Conservation (phyloP, 2,113 vertebrate genomes). For the Dipodomys spectabilis region DNA sequence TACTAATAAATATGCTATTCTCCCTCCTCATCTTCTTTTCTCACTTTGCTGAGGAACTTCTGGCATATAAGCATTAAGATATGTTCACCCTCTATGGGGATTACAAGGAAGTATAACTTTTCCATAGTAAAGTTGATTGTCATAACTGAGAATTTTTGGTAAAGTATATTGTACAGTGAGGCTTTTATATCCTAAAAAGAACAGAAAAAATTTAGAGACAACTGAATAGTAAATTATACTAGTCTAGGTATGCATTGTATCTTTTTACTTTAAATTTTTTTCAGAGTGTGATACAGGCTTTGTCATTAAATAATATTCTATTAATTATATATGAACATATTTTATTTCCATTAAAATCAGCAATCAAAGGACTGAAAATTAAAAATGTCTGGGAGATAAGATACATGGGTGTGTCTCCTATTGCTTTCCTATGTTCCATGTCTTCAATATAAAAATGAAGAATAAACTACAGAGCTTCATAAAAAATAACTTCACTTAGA, state of each 20-base stretch:
- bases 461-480: background rate
- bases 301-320: too few relatives aligned
- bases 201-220: constrained; percentile 16
- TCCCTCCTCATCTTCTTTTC: background rate
- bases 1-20: background rate
- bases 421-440: background rate
- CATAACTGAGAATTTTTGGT: background rate
- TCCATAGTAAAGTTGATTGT: background rate
- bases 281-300: background rate
- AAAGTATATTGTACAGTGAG: background rate
- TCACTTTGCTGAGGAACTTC: background rate
- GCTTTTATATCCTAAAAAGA: background rate
- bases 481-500: background rate
- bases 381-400: background rate
- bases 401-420: background rate
- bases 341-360: constrained; percentile 16
- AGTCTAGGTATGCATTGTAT: background rate
- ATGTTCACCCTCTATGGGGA: background rate
- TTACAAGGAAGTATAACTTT: background rate
- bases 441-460: background rate
- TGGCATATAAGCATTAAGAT: background rate
- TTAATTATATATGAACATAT: background rate
- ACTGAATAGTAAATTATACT: background rate
- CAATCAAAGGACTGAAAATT: background rate
- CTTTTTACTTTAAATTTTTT: background rate